Evolutionary conservation across 1,140 invertebrate species (phyloP).

Genomic region (Melipona quadrifasciata): DNA sequence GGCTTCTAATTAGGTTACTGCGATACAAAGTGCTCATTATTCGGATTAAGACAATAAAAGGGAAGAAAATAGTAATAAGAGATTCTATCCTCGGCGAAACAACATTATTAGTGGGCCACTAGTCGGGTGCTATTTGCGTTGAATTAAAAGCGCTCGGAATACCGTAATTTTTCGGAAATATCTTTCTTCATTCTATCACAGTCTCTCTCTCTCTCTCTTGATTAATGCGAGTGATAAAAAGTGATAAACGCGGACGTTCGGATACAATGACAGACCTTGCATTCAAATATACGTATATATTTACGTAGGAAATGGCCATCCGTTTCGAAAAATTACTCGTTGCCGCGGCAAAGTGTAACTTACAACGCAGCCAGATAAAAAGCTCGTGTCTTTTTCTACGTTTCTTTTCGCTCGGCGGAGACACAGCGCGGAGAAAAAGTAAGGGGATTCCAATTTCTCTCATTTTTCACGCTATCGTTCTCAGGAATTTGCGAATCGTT

Average conservation of each 20-base stretch:
- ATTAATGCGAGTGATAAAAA: not conserved
- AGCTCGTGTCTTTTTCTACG: not conserved
- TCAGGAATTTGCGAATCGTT: conserved; percentile 21
- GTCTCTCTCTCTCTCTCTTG: not conserved
- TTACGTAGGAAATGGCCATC: fast-evolving
- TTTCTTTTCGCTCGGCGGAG: not conserved
- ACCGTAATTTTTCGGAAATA: not conserved
- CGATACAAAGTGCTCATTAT: not conserved
- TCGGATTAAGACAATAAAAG: not conserved
- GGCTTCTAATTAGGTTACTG: not conserved
- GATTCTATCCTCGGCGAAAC: not conserved
- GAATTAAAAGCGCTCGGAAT: not conserved
- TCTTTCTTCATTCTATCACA: not conserved
- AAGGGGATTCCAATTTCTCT: not conserved
- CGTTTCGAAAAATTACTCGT: not conserved
- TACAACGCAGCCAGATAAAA: not conserved
- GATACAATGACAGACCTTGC: not conserved
- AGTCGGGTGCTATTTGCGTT: not conserved
- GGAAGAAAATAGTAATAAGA: not conserved
- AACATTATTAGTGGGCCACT: not conserved
- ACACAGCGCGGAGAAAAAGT: not conserved
- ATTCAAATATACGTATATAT: not conserved
- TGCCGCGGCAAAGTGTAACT: not conserved
- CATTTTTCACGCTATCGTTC: conserved; percentile 7
- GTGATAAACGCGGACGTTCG: not conserved